These are phyloP conservation scores for Lathronympha strigana DNA, from an alignment of 2,888 invertebrate genomes.

Conservation along the genomic window DNA sequence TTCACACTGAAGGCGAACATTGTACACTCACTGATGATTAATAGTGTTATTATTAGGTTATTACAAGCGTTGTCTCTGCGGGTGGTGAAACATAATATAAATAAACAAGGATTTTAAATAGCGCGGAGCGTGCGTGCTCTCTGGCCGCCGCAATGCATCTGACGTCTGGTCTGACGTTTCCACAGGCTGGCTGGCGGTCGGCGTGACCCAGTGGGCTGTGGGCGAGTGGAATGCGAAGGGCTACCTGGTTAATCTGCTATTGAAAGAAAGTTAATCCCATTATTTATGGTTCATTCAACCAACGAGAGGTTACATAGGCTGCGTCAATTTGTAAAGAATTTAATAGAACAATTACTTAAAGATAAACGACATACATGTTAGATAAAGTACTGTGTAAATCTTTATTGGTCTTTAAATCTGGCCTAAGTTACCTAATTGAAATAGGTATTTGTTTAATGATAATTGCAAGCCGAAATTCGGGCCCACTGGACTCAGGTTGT, in stretches of 20 bases:
- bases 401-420: no score
- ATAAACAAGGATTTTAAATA: conserved; percentile 20
- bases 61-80: conserved; percentile 60
- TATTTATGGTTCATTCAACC: conserved; percentile 33
- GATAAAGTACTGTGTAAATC: no score
- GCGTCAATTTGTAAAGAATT: neutral
- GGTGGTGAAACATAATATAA: conserved; percentile 53
- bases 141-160: conserved; percentile 47
- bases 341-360: neutral
- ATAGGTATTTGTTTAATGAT: no score
- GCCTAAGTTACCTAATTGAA: no score
- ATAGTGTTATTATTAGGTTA: conserved; percentile 59
- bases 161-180: conserved; percentile 28
- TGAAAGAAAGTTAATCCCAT: conserved; percentile 40
- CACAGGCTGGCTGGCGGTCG: neutral
- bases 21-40: conserved; percentile 49
- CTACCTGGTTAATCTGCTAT: conserved; percentile 40
- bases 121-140: conserved; percentile 50
- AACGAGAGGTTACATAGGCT: conserved; percentile 2
- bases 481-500: no score
- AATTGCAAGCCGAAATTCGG: no score
- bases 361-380: neutral
- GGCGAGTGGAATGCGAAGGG: conserved; percentile 36
- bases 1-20: conserved; percentile 33
- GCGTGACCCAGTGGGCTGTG: conserved; percentile 36